These are phyloP conservation scores for Petrocephalus sullivani DNA, from an alignment of 2,797 vertebrate genomes.

Conservation along the genomic window DNA sequence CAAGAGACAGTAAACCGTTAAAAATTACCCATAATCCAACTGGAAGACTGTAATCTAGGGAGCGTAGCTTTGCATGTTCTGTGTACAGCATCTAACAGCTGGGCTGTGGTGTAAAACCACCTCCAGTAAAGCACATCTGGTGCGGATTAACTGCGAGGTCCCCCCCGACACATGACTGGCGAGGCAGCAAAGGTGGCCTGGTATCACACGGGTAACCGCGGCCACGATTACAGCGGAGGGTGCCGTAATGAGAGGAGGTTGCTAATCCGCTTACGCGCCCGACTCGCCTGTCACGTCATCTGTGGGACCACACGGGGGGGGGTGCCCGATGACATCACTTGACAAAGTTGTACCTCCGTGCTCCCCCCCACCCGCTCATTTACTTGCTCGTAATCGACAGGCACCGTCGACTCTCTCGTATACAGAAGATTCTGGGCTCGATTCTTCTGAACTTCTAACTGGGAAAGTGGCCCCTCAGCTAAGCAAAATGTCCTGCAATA, in stretches of 20 bases:
- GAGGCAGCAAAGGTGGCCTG: neutral
- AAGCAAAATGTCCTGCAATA: neutral
- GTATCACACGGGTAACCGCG: neutral
- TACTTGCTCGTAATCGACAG: neutral
- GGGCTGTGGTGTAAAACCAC: neutral
- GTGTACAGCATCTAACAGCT: neutral
- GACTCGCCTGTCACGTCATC: conserved; percentile 8
- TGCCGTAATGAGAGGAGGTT: conserved; percentile 16
- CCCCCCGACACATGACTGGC: neutral
- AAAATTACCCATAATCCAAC: neutral
- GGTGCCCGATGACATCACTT: neutral
- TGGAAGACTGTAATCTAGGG: neutral
- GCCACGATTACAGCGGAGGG: conserved; percentile 14
- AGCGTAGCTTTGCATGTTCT: neutral
- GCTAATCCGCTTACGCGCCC: neutral
- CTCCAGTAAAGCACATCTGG: neutral
- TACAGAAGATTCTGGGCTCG: neutral
- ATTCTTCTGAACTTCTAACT: neutral
- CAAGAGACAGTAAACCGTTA: neutral
- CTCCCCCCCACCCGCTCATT: neutral
- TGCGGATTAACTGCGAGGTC: neutral
- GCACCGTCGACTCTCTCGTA: neutral
- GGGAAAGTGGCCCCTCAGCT: neutral
- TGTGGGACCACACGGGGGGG: neutral
- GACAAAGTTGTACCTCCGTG: neutral